These are phyloP conservation scores for Willowsia nigromaculata DNA, from an alignment of 2,888 invertebrate genomes.

Conservation along the genomic window DNA sequence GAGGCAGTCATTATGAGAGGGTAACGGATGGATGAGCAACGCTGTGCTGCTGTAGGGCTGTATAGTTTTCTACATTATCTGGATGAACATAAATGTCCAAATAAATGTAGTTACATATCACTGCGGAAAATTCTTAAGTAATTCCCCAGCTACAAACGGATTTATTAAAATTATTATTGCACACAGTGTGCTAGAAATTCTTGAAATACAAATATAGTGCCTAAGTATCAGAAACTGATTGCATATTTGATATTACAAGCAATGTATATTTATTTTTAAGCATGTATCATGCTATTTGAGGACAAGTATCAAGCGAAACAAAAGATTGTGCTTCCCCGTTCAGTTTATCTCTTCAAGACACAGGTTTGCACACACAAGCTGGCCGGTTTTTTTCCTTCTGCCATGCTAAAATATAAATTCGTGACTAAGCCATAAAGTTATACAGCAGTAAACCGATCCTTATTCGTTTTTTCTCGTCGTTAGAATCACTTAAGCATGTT, in stretches of 20 bases:
- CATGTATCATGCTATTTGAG: too few relatives aligned
- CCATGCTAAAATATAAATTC: conserved; percentile 25
- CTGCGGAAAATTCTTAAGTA: conserved; percentile 2
- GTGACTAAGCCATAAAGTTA: conserved; percentile 48
- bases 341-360: background rate
- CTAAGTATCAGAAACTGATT: too few relatives aligned
- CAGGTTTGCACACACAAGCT: background rate
- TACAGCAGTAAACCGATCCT: background rate
- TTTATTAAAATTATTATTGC: background rate
- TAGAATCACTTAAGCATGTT: conserved; percentile 22
- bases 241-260: too few relatives aligned
- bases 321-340: too few relatives aligned
- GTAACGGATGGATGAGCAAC: background rate
- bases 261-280: too few relatives aligned
- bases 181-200: background rate
- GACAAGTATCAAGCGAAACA: too few relatives aligned
- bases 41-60: background rate
- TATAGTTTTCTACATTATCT: background rate
- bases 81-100: background rate
- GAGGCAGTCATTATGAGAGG: background rate
- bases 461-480: background rate
- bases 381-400: background rate
- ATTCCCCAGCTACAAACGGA: background rate
- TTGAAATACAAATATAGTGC: too few relatives aligned
- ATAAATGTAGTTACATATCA: background rate